Base-by-base conservation (phyloP, 1,140 invertebrate genomes). In the Lucilia cuprina region DNA sequence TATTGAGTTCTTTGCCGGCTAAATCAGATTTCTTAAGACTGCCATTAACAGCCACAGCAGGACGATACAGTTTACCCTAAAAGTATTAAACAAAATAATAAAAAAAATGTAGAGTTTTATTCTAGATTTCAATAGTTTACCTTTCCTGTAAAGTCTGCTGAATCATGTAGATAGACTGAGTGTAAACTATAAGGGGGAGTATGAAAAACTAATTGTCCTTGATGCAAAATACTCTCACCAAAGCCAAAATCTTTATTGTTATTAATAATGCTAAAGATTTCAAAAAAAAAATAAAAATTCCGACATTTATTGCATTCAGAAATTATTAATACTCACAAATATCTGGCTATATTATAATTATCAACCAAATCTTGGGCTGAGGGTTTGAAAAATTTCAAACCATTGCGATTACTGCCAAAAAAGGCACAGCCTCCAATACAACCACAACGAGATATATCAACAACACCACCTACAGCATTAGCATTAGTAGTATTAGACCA, bases 401-500 rank as follows among this genome's bases (percentile, higher is more conserved):
- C 97, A 90, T 98, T 98, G 87, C 93, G 93, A 90, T 97, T 98
- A 74, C 93, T 95, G 5, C 98, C 98, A 91, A 99, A 99, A 92
- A 99, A 99, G 17, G 93, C 92, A 89, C 97, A 99, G 0, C 98
- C 98, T 3, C 98, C 98, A 70, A 96, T 95, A 92, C 99, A 99
- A 0, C 98, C 98, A 91, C 99, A 99, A 86, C 95, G 96, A 9
- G 89, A 89, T 30, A 89, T 88, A 82, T 91, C 89, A 4, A 84
- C 86, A 8, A 84, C 86, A 5, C 87, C 85, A 0, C 87, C 87
- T 83, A 88, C 19, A 89, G 83, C 1, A 77, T 65, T 14, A 34
- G 78, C n/a, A 19, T 60, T 74, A 17, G 92, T 87, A 49, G 92
- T 92, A 83, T 87, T 92, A 0, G 95, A 94, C 98, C 98, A 99